Conservation (phyloP, 2,797 vertebrate species). For the Pseudocheirus occidentalis region DNA sequence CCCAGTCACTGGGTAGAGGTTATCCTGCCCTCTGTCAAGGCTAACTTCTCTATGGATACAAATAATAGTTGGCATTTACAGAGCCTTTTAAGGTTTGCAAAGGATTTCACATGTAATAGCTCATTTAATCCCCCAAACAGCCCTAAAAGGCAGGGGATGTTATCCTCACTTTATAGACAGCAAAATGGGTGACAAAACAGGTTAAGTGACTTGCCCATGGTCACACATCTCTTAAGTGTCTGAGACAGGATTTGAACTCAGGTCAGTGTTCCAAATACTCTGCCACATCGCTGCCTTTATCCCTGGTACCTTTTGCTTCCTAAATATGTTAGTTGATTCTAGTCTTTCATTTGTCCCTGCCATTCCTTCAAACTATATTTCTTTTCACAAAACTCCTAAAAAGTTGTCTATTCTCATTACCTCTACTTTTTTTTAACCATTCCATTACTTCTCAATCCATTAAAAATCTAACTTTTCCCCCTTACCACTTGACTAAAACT, state of each 20-base stretch:
- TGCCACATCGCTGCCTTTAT: neutral
- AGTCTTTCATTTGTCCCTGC: neutral
- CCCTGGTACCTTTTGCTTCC: neutral
- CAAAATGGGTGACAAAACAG: neutral
- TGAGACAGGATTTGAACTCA: neutral
- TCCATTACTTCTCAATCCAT: neutral
- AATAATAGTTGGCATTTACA: neutral
- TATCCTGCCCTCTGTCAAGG: neutral
- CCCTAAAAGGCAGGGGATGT: neutral
- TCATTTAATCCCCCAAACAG: neutral
- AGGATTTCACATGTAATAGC: neutral
- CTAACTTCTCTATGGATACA: neutral
- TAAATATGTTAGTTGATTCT: neutral
- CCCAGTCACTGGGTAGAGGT: neutral
- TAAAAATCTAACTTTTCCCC: neutral
- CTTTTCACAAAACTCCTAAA: neutral
- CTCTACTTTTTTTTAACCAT: neutral
- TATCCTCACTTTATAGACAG: neutral
- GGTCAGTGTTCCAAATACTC: neutral
- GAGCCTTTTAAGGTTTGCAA: neutral
- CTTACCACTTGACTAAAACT: neutral
- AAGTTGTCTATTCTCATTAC: neutral
- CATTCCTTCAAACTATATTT: neutral
- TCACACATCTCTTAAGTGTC: neutral
- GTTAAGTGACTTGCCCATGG: neutral